phyloP scores from a whole-genome alignment of 2,113 vertebrate genomes.

The Diphyllodes magnificus region DNA sequence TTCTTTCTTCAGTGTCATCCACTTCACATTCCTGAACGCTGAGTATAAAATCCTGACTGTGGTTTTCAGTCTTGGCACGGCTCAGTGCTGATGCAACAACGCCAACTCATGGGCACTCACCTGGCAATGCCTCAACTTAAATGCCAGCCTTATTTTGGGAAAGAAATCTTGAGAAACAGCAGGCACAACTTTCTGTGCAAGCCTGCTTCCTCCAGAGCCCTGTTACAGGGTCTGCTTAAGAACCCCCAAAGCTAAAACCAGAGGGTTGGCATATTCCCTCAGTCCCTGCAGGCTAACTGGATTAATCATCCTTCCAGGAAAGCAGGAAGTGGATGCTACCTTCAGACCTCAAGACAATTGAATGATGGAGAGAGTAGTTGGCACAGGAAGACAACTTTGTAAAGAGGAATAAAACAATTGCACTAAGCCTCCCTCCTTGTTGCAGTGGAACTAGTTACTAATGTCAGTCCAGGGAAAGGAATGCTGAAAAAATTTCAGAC shows the following conservation, averaged over 20 bases:
- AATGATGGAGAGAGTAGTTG: background rate
- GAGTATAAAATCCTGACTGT: slow-evolving; percentile 38
- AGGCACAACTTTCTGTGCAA: background rate
- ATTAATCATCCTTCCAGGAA: background rate
- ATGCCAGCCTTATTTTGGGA: background rate
- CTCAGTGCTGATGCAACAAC: slow-evolving; percentile 22
- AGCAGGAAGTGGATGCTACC: background rate
- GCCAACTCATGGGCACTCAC: background rate
- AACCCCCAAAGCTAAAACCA: background rate
- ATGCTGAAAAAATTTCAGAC: background rate
- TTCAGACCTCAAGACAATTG: background rate
- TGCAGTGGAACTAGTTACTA: background rate
- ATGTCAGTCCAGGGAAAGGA: background rate
- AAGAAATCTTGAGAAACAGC: background rate
- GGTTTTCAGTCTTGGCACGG: slow-evolving; percentile 36
- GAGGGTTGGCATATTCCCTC: background rate
- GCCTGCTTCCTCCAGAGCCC: background rate
- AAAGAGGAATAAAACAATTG: background rate
- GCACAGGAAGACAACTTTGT: background rate
- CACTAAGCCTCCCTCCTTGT: background rate
- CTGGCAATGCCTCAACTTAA: slow-evolving; percentile 11
- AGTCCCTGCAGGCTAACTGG: background rate
- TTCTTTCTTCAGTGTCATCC: slow-evolving; percentile 37
- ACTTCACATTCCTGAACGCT: slow-evolving; percentile 37
- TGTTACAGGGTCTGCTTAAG: background rate